These are phyloP conservation scores for Hypomecis punctinalis DNA, from an alignment of 2,888 invertebrate genomes.

Conservation along the genomic window DNA sequence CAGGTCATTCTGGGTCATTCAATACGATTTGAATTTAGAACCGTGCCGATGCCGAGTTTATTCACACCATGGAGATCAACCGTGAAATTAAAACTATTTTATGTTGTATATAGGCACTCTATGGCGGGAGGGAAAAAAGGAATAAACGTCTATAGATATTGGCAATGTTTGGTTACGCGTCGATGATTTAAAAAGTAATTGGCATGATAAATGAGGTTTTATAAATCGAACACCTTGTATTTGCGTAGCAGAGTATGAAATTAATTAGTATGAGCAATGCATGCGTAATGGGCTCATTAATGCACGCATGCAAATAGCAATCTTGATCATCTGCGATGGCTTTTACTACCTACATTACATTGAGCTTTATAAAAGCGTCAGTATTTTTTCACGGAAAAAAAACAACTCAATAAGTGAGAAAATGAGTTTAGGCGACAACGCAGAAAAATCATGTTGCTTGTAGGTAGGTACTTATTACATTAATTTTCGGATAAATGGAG, in stretches of 20 bases:
- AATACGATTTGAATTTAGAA: slow-evolving; percentile 63
- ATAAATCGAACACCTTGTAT: slow-evolving; percentile 17
- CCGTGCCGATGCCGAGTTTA: slow-evolving; percentile 54
- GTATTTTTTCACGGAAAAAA: slow-evolving; percentile 1
- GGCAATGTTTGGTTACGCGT: slow-evolving; percentile 6
- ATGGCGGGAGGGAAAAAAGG: slow-evolving; percentile 1
- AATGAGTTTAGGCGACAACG: no score
- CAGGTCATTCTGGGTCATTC: slow-evolving; percentile 35
- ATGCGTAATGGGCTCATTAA: slow-evolving; percentile 21
- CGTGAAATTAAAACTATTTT: slow-evolving; percentile 59
- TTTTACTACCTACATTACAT: not conserved
- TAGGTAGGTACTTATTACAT: no score
- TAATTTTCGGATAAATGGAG: no score
- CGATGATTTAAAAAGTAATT: slow-evolving; percentile 7
- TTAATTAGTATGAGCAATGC: slow-evolving; percentile 22
- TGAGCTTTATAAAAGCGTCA: not conserved
- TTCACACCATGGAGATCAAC: slow-evolving; percentile 63
- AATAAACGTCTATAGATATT: not conserved
- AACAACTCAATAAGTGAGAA: no score
- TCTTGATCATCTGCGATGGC: slow-evolving; percentile 14
- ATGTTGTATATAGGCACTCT: slow-evolving; percentile 3
- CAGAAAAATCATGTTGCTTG: no score
- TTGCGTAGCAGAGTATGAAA: slow-evolving; percentile 20
- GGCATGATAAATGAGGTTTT: slow-evolving; percentile 1
- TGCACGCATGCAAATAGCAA: slow-evolving; percentile 19